Evolutionary conservation across 2,797 vertebrate species (phyloP), one percentile per base, ranked within the genome.

Genomic region (Eulemur coronatus): DNA sequence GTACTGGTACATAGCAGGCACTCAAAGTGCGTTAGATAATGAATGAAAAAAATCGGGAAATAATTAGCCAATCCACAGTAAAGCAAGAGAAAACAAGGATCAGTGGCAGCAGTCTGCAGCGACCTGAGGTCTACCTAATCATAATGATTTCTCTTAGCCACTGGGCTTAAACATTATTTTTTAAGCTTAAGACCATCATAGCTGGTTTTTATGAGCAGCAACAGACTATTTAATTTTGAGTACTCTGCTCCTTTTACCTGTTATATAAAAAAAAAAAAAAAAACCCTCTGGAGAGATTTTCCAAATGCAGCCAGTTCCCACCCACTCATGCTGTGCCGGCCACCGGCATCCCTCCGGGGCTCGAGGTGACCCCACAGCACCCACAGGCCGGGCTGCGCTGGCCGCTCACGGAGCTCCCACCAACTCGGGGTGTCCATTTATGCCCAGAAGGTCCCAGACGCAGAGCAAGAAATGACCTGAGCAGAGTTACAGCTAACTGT

Each of bases 81-180:
- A 72, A 86, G 50, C n/a, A 18, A 55, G n/a, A 94, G 48, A 67
- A 96, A 95, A 95, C 65, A 69, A 61, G 41, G 22, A 82, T 81
- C 84, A 50, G 75, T 2, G 4, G 65, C 63, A 67, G 81, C 46
- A 70, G 85, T 84, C 79, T 94, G 63, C 38, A 86, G 73, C 13
- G 57, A 72, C 75, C 89, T 57, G 59, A 93, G 52, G 91, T 24
- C 75, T 67, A 96, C 73, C 63, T 43, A 79, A 75, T 63, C 69
- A 94, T 72, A 93, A 96, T 94, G 57, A 88, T 67, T 82, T 75
- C 78, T 94, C 46, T 93, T 85, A 80, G 94, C 43, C 55, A 46
- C 79, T 78, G 65, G 11, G 41, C 46, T 93, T 81, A 84, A 69
- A 95, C 73, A 94, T 63, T 28, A 91, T 82, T 94, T 94, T 84